Evolutionary conservation across 2,113 vertebrate species (phyloP), one percentile per base, ranked within the genome.

Genomic region (Promerops cafer): DNA sequence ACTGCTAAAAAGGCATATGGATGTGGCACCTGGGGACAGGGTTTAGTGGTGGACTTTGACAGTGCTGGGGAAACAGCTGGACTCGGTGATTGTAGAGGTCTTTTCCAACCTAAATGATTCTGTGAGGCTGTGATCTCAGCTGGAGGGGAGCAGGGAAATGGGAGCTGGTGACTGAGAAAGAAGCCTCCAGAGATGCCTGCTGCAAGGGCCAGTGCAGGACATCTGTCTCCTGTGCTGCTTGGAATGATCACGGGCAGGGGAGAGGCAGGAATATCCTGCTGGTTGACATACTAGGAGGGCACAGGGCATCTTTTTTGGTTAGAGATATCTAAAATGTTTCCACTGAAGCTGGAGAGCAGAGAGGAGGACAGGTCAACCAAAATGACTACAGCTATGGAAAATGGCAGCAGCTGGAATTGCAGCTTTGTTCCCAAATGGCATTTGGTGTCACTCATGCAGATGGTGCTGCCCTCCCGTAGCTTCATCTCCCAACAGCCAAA

Each of bases 361-460:
- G 50, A 24, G 3, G 31, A 86, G 59, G 61, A 65, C 56, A 57
- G 5, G 6, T 45, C 49, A 85, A 16, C 49, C 37, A 26, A 75
- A 72, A 45, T 42, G 2, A n/a, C 49, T 49, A 2, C 4, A 5
- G 35, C 35, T 69, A 17, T 65, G 65, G 60, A 39, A 90, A 76
- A 76, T 60, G 60, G 78, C 50, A 90, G 84, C 74, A 57, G 75
- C 56, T 94, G 90, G 75, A 76, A 80, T n/a, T 47, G 59, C 85
- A 45, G 45, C 45, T 79, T 44, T 66, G 54, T 59, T 86, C 71
- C 68, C 74, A 56, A 49, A 9, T 31, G n/a, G 12, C 26, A 18
- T 59, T 88, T 74, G 50, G 20, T 76, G 56, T 61, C 70, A 17
- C 30, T 60, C 12, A 0, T 3, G 21, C 69, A 12, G 20, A 15